Percentiles rank a stretch among this genome's conserved stretches.
phyloP scores from a whole-genome alignment of 2,797 vertebrate genomes.

The Sternarchorhynchus goeldii region DNA sequence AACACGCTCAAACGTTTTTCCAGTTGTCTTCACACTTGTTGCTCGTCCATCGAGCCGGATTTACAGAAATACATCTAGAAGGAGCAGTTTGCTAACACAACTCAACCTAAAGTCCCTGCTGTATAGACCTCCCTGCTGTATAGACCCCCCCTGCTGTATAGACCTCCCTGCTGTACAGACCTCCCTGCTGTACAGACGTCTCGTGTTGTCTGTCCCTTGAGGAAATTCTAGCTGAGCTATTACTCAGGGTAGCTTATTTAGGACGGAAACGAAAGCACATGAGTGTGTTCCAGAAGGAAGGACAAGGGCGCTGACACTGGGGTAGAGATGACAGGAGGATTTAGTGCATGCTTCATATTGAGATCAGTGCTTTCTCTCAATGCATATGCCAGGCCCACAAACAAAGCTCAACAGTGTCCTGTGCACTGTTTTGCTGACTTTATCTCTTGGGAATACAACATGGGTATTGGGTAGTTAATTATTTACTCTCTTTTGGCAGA shows the following conservation, averaged over 20 bases:
- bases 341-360: conserved; percentile 75
- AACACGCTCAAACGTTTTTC: neutral
- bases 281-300: conserved; percentile 41
- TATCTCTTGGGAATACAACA: neutral
- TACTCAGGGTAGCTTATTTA: conserved; percentile 57
- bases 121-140: conserved; percentile 1
- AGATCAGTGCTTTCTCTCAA: conserved; percentile 74
- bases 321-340: conserved; percentile 62
- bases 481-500: neutral
- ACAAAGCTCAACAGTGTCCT: conserved; percentile 15
- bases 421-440: neutral
- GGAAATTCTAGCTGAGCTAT: conserved; percentile 31
- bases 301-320: conserved; percentile 55
- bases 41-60: neutral
- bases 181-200: neutral
- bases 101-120: conserved; percentile 4
- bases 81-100: conserved; percentile 10
- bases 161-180: neutral
- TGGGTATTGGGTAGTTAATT: neutral
- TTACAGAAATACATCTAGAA: neutral
- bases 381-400: conserved; percentile 56
- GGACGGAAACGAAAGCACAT: conserved; percentile 44
- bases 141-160: neutral
- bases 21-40: conserved; percentile 15
- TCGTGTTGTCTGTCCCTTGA: conserved; percentile 34